Percentiles rank a stretch among this genome's conserved stretches.
Conservation (phyloP, 2,113 vertebrate species). For the Myotis davidii region DNA sequence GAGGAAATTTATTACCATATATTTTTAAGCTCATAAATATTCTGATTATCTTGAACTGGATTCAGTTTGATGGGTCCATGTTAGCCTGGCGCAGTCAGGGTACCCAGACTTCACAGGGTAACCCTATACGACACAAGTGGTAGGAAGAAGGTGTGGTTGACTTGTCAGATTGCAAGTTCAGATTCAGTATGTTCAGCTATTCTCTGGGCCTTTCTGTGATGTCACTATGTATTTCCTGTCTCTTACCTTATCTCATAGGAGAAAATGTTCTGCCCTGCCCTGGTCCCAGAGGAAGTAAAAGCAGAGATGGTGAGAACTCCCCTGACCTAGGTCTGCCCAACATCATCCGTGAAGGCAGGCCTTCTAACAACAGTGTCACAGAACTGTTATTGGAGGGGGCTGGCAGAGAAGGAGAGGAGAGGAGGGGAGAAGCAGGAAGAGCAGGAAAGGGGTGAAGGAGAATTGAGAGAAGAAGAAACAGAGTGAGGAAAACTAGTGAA, state of each 20-base stretch:
- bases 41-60: slow-evolving; percentile 50
- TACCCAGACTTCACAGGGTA: not conserved
- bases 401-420: not conserved
- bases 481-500: not conserved
- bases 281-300: not conserved
- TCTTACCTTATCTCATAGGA: not conserved
- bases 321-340: not conserved
- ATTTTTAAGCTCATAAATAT: slow-evolving; percentile 29
- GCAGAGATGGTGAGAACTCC: not conserved
- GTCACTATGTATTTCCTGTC: not conserved
- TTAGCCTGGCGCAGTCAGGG: not conserved
- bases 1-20: not conserved
- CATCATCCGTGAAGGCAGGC: not conserved
- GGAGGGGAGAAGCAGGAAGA: not conserved
- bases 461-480: not conserved
- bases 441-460: too few species aligned
- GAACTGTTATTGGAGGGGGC: not conserved
- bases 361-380: not conserved
- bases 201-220: not conserved
- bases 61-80: not conserved
- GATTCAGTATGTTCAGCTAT: not conserved
- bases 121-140: not conserved
- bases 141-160: not conserved
- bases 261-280: not conserved
- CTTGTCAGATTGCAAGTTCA: not conserved